Evolutionary conservation across 2,797 vertebrate species (phyloP).

Genomic region (Sebastes steindachneri): DNA sequence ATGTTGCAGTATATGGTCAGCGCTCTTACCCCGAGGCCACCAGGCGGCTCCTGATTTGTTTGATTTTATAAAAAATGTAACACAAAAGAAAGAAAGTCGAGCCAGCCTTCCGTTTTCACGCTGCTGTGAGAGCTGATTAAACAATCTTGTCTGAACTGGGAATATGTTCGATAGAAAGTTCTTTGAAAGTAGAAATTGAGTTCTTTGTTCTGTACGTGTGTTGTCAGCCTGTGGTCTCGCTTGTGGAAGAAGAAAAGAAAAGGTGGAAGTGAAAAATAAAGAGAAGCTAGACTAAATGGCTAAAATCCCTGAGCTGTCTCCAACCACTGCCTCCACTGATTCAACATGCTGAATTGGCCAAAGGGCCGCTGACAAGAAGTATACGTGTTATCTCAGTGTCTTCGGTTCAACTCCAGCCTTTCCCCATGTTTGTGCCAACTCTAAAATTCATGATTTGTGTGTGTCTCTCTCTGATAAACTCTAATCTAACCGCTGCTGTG

Average conservation of each 20-base stretch:
- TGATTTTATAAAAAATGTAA: background rate
- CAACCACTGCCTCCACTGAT: background rate
- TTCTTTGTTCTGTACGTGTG: background rate
- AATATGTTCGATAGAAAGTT: background rate
- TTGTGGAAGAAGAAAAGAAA: background rate
- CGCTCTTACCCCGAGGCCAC: background rate
- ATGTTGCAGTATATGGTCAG: background rate
- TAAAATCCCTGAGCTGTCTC: background rate
- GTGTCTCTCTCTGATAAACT: background rate
- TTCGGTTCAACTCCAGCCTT: background rate
- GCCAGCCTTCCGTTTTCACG: background rate
- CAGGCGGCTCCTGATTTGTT: background rate
- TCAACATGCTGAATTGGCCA: background rate
- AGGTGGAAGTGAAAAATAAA: background rate
- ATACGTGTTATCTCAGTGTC: background rate
- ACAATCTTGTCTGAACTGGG: background rate
- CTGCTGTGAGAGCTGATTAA: background rate
- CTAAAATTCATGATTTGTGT: background rate
- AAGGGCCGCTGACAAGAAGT: background rate
- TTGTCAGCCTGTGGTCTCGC: background rate
- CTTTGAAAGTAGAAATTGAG: background rate
- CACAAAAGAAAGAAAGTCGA: background rate
- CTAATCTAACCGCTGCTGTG: background rate
- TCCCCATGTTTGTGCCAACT: background rate
- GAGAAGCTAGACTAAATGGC: background rate